Evolutionary conservation across 2,113 vertebrate genomes (phyloP).

Genomic region (Sciurus niger): DNA sequence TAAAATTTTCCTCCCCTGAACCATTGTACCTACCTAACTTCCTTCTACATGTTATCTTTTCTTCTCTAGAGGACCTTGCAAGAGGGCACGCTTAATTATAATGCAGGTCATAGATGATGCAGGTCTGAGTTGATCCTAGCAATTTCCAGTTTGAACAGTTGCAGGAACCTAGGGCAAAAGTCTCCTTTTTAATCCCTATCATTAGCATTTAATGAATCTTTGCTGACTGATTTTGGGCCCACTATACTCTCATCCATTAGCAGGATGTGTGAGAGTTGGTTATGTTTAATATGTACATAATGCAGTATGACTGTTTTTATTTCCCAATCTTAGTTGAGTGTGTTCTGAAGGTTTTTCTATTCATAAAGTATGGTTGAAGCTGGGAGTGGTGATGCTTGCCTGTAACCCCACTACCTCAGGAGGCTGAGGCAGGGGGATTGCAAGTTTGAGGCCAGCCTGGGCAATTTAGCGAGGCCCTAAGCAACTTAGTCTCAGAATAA

Average conservation of each 20-base stretch:
- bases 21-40: background rate
- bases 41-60: background rate
- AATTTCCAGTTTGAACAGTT: background rate
- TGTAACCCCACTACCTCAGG: too few species aligned
- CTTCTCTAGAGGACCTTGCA: background rate
- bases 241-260: background rate
- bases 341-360: slow-evolving; percentile 16
- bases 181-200: background rate
- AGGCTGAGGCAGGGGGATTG: too few species aligned
- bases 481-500: too few species aligned
- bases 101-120: background rate
- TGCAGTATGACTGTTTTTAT: background rate
- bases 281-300: background rate
- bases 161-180: background rate
- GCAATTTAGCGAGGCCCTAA: too few species aligned
- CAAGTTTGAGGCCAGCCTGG: too few species aligned
- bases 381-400: too few species aligned
- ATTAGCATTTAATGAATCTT: slow-evolving; percentile 21
- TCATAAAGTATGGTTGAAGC: background rate
- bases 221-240: background rate
- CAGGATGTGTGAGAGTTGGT: background rate
- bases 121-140: background rate
- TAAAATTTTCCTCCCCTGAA: background rate
- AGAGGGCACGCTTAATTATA: background rate
- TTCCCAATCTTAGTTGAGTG: background rate